Percentiles rank a stretch among this genome's conserved stretches.
Evolutionary conservation across 2,888 invertebrate genomes (phyloP).

Genomic region (Amphimallon solstitiale): DNA sequence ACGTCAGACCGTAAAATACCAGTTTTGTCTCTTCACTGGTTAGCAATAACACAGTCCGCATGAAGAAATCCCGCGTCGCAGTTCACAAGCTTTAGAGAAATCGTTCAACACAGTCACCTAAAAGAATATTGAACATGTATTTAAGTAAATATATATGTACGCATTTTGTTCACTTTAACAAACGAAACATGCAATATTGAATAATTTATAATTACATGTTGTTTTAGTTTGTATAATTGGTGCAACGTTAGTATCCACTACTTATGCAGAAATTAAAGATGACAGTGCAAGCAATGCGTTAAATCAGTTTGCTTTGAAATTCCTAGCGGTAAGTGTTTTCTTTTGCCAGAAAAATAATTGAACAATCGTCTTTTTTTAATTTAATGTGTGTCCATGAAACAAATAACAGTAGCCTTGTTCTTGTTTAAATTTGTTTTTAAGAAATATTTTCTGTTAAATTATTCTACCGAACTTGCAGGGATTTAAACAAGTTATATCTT

Average conservation of each 20-base stretch:
- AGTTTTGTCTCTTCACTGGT: not conserved
- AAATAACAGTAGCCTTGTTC: too few relatives aligned
- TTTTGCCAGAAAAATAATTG: too few relatives aligned
- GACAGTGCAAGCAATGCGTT: constrained; percentile 12
- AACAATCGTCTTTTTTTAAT: too few relatives aligned
- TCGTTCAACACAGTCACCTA: too few relatives aligned
- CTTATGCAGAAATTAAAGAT: not conserved
- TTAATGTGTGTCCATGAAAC: too few relatives aligned
- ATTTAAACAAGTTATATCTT: too few relatives aligned
- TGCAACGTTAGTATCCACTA: not conserved
- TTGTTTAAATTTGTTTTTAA: too few relatives aligned
- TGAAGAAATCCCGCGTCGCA: not conserved
- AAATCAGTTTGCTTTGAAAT: constrained; percentile 13
- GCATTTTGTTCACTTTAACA: not conserved
- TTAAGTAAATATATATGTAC: not conserved
- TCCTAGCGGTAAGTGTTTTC: constrained; percentile 19
- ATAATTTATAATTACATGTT: not conserved
- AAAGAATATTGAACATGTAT: too few relatives aligned
- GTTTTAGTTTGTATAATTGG: constrained; percentile 1
- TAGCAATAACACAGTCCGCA: not conserved
- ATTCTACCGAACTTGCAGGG: too few relatives aligned
- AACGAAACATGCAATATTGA: not conserved
- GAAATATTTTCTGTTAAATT: too few relatives aligned
- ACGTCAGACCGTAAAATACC: constrained; percentile 14
- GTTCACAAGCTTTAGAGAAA: too few relatives aligned